Base-by-base conservation (phyloP, 2,113 vertebrate genomes). In the Carollia perspicillata region DNA sequence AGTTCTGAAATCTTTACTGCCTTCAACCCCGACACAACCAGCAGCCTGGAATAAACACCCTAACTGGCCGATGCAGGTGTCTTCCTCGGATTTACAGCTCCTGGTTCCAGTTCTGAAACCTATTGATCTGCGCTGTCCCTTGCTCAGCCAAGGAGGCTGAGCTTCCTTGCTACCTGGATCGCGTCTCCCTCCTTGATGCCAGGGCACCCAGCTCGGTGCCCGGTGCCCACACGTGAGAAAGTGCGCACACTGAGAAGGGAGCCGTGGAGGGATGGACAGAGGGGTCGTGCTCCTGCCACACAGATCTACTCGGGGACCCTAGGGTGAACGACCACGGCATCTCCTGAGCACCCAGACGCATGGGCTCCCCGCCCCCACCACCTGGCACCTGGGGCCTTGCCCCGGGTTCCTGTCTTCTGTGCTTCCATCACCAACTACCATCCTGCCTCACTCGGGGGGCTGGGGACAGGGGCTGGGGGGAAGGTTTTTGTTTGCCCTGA, bases 301-400 rank as follows among this genome's bases (percentile, higher is more conserved):
- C 35, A 44, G 4, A 60, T 1, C 23, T 30, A 3, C 17, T 17
- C 33, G 0, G 0, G 4, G 35, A 5, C 18, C 6, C 53, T 17
- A 13, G 17, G 17, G 66, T 12, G 8, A 33, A 8, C 0, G 42
- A 28, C 8, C 0, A 4, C 8, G 5, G 30, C 17, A 0, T 4
- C 14, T 37, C 63, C 58, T 17, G 75, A 35, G 63, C 23, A 8
- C 78, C 72, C 90, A 51, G 71, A 12, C 18, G 20, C 49, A 44
- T 22, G 8, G 75, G 8, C 22, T 37, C 72, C 55, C 51, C 22
- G 6, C 17, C 47, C n/a, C 1, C 0, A 6, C 9, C 0, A 5
- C 12, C 40, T 33, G 44, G 30, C 75, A 37, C 5, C 7, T 60
- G 16, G 16, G n/a, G 30, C 44, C 49, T 12, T 20, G 44, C 26